Evolutionary conservation across 2,797 vertebrate species (phyloP), one percentile per base, ranked within the genome.

Genomic region (Pogonophryne albipinna): DNA sequence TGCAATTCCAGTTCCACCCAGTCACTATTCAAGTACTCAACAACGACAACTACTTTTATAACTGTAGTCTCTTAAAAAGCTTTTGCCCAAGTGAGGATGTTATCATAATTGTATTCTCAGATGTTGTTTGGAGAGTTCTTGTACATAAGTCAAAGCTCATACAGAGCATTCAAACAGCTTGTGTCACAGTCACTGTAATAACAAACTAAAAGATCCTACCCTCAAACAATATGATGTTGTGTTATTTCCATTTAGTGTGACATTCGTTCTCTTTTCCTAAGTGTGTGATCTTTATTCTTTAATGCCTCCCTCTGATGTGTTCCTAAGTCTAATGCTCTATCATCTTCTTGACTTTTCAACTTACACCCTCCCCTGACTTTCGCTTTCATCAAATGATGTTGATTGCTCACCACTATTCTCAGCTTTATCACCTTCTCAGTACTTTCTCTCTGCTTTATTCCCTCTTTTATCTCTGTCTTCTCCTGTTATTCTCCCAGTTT

Each of bases 401-500:
- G 59, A 79, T 70, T 60, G 15, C 19, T 34, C 2, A 6, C 64
- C 44, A 7, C 50, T 69, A 20, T 68, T 69, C 38, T 63, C 67
- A 23, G 49, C 13, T 0, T 83, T 75, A 78, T 79, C 83, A 60
- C 69, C 67, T 53, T 61, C 60, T 76, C 57, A 64, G 47, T 59
- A 27, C 64, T 77, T 61, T 68, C 49, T 78, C 38, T 77, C 53
- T 44, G 34, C 67, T 75, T 59, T 79, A 72, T 66, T 71, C 59
- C 50, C 42, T 74, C 51, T 58, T 45, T 80, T 70, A 73, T 73
- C 6, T 57, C 67, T 60, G 78, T 80, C 74, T 59, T 69, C 6
- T 70, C 41, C 14, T 74, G 60, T 79, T 86, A 52, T 67, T 81
- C 65, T 79, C 61, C 16, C 67, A 61, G 23, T 82, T 85, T 46